Base-by-base conservation (phyloP, 2,888 invertebrate genomes). In the Hypomecis atomaria region DNA sequence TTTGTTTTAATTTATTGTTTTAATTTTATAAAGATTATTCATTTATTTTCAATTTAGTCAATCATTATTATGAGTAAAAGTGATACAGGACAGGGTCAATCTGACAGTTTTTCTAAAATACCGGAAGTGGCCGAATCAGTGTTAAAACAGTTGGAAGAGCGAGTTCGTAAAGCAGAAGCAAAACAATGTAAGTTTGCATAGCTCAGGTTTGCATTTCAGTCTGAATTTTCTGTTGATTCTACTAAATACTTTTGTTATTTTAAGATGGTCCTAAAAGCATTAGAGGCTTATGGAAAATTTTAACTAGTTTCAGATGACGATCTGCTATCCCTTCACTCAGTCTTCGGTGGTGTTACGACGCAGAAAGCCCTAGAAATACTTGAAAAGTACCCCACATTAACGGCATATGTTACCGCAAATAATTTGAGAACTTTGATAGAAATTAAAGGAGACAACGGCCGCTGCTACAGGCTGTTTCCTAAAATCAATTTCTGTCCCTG, bases 401-500 rank as follows among this genome's bases (percentile, higher is more conserved):
- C 87, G 11, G 85, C 93, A 4, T 95, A 94, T 56, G 81, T 83
- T 13, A 89, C 91, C 0, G 69, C 83, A 4, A 86, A 88, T 56
- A 82, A 85, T 50, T 66, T 75, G 0, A 82, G 94, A 74, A 85
- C 84, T 75, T 78, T 96, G 13, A 89, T 94, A 47, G 95, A 95
- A 91, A 88, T 96, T 5, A 89, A 88, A 59, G 93, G 94, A 6
- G 90, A 92, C 58, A 90, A 92, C 5, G 88, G 90, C 49, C 88
- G 93, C n/a, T 92, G 93, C 57, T 94, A 95, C 67, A 94, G 94
- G 55, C 81, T 96, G 37, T 95, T 95, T 72, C 94, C 95, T 0
- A 83, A 92, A 34, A 85, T 95, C 7, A 96, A 96, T 78, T 96
- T 93, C 78, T 96, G 96, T 67, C 92, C 94, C 7, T 96, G 96